Evolutionary conservation across 1,140 invertebrate genomes (phyloP), one percentile per base, ranked within the genome.

Genomic region (Papilio machaon): DNA sequence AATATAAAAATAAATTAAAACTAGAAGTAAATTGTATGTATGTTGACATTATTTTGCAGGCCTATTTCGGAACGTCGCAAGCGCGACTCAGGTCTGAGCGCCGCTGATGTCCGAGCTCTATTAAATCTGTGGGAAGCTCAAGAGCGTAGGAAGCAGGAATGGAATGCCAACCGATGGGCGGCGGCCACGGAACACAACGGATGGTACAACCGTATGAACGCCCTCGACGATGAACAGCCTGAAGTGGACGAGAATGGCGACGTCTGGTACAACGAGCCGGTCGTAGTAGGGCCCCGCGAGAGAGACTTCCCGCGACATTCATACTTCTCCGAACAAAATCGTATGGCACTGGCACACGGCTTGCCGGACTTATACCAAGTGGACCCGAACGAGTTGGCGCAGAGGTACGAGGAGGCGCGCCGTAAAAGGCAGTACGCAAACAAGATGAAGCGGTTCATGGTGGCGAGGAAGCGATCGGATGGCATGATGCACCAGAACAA

Each of bases 371-470:
- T 94, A 35, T 92, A 93, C 73, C 91, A 90, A 82, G 88, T 92
- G 0, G 90, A 89, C 73, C 89, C 93, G 4, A 90, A 91, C 74
- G 93, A 95, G 86, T 82, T 94, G 8, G 87, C 91, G 5, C 91
- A 92, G 43, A 89, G 92, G 46, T 94, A 94, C 79, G 91, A 95
- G 78, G 94, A 95, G 58, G 91, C 92, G 1, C 94, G 94, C 64
- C 94, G 95, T 81, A 95, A 95, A 84, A 90, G 93, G 82, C 92
- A 94, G 83, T 95, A 95, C 80, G 89, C 90, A 5, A 94, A 94
- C 82, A 94, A 93, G 78, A 91, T 94, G 88, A 95, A 95, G 83
- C 87, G 95, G 15, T 95, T 95, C 85, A 95, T 95, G 94, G 95
- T 95, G 5, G 92, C 95, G 8, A 89, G 93, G 82, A 95, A 95